Evolutionary conservation across 2,888 invertebrate genomes (phyloP).

Genomic region (Dasysyrphus tricinctus): DNA sequence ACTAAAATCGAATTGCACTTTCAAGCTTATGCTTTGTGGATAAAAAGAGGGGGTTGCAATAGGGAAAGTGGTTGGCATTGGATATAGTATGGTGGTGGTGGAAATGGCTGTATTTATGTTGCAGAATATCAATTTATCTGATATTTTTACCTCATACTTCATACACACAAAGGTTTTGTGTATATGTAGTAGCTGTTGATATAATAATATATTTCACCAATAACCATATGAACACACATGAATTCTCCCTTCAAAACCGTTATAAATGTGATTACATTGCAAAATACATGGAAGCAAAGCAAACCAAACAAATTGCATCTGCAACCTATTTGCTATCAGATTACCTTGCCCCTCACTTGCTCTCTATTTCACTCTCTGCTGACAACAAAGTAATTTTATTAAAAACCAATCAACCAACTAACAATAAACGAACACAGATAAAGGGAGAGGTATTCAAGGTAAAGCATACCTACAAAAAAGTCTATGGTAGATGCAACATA

Average conservation of each 20-base stretch:
- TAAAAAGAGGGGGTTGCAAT: neutral
- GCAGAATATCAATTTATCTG: constrained; percentile 28
- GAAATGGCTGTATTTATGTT: constrained; percentile 24
- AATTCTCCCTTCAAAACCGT: constrained; percentile 15
- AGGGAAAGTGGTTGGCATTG: too few species aligned
- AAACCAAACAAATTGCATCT: constrained; percentile 49
- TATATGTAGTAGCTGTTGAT: neutral
- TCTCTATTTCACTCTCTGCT: neutral
- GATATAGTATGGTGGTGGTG: neutral
- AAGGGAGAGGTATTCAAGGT: constrained; percentile 9
- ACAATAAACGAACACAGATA: constrained; percentile 43
- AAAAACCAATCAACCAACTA: constrained; percentile 68
- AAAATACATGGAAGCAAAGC: constrained; percentile 43
- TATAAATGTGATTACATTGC: constrained; percentile 40
- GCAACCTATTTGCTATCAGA: constrained; percentile 44
- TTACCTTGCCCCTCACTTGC: neutral
- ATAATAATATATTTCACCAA: constrained; percentile 10
- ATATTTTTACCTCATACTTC: constrained; percentile 19
- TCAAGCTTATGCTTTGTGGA: constrained; percentile 10
- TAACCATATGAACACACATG: constrained; percentile 30
- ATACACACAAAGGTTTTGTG: neutral
- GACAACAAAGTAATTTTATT: constrained; percentile 67
- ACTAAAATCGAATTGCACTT: constrained; percentile 37
- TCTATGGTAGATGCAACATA: neutral
- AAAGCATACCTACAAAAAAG: constrained; percentile 3